Percentiles rank a stretch among this genome's conserved stretches.
Conservation (phyloP, 2,113 vertebrate species). For the Cebidichthys violaceus region DNA sequence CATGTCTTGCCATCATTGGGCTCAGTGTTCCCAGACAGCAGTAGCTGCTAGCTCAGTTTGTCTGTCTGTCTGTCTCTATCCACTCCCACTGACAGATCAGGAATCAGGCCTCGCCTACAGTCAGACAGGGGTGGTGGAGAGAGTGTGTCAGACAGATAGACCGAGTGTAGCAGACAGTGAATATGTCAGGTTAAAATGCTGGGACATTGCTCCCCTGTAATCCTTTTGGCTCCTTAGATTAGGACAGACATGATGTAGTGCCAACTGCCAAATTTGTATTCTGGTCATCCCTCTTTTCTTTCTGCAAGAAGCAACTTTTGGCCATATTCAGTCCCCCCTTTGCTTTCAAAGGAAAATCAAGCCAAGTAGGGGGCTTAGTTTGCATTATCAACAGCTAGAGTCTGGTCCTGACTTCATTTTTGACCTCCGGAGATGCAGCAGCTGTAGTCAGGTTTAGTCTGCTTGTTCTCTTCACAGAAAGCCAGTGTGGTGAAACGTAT, state of each 20-base stretch:
- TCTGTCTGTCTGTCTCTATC: conserved; percentile 25
- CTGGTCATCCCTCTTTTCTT: conserved; percentile 41
- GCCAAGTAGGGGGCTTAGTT: conserved; percentile 19
- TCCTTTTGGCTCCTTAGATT: conserved; percentile 62
- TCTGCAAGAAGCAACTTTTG: conserved; percentile 34
- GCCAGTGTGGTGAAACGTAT: not conserved
- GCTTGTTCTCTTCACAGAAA: conserved; percentile 20
- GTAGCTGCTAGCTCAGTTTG: conserved; percentile 42
- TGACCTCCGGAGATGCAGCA: not conserved
- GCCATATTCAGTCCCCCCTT: conserved; percentile 42
- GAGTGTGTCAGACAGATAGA: conserved; percentile 33
- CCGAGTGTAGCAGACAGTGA: conserved; percentile 43
- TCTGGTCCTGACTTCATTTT: not conserved
- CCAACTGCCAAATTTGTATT: conserved; percentile 56
- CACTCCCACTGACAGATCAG: conserved; percentile 14
- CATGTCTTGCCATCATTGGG: conserved; percentile 61
- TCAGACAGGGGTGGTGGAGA: conserved; percentile 5
- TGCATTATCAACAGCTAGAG: conserved; percentile 5
- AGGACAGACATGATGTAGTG: conserved; percentile 41
- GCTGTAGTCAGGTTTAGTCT: not conserved
- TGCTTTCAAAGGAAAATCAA: conserved; percentile 35
- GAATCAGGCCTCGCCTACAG: conserved; percentile 36
- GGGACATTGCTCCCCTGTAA: conserved; percentile 60
- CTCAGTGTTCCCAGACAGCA: conserved; percentile 57
- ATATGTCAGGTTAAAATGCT: conserved; percentile 59